These are phyloP conservation scores for Baryphthengus martii DNA, from an alignment of 2,113 vertebrate species.

Conservation along the genomic window DNA sequence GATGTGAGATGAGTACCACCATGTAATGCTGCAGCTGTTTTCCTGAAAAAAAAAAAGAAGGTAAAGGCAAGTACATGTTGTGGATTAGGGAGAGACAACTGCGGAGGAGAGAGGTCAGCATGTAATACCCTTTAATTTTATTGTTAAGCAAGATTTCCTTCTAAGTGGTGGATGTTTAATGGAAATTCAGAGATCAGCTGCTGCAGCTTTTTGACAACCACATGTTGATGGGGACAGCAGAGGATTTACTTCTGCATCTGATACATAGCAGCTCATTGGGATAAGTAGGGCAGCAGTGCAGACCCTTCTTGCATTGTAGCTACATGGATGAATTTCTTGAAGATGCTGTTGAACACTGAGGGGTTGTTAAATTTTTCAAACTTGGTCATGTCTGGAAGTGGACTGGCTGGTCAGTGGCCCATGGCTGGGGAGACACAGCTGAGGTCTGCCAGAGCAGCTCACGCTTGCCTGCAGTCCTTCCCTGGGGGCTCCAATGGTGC, in stretches of 20 bases:
- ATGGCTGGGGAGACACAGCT: accelerated
- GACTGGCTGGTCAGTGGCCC: not conserved
- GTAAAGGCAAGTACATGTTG: not conserved
- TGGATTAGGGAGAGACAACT: slow-evolving; percentile 10
- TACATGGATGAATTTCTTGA: not conserved
- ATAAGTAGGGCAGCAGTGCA: not conserved
- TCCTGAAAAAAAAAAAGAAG: not conserved
- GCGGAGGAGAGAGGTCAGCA: not conserved
- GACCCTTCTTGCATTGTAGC: not conserved
- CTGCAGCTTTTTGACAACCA: not conserved
- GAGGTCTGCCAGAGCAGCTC: not conserved
- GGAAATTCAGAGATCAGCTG: slow-evolving; percentile 6
- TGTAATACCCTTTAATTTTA: slow-evolving; percentile 35
- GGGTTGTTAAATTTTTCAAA: not conserved
- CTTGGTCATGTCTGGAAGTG: not conserved
- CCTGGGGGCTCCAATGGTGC: accelerated
- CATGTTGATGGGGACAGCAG: not conserved
- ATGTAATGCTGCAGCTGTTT: not conserved
- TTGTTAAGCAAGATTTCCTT: slow-evolving; percentile 14
- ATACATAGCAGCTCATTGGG: not conserved
- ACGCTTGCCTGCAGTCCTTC: not conserved
- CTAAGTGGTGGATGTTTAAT: not conserved
- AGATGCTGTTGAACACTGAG: not conserved
- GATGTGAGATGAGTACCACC: not conserved
- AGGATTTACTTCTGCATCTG: not conserved